phyloP scores from a whole-genome alignment of 2,113 vertebrate genomes.

The Fregetta grallaria region DNA sequence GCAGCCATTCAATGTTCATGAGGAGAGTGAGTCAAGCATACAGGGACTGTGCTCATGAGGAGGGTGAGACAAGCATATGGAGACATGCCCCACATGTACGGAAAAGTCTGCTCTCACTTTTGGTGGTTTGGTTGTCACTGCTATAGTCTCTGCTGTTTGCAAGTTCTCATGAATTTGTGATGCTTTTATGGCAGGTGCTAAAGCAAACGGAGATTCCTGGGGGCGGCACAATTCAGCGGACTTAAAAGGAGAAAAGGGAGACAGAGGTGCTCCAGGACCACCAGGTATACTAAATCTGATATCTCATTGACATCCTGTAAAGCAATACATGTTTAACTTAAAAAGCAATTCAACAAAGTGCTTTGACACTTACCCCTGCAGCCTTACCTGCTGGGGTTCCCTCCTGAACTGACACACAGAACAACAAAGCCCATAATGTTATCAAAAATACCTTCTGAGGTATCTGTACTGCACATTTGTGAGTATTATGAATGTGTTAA shows the following conservation, averaged over 20 bases:
- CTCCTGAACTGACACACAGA: background rate
- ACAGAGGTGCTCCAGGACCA: slow-evolving; percentile 81
- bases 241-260: slow-evolving; percentile 90
- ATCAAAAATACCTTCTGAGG: background rate
- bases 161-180: background rate
- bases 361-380: background rate
- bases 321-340: background rate
- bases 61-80: background rate
- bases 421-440: background rate
- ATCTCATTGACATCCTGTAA: background rate
- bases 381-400: background rate
- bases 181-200: slow-evolving; percentile 60
- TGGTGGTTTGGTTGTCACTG: background rate
- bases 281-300: slow-evolving; percentile 69
- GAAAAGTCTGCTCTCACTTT: background rate
- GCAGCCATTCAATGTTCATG: background rate
- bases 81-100: background rate
- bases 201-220: slow-evolving; percentile 72
- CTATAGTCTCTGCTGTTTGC: background rate
- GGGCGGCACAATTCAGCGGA: background rate
- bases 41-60: too few relatives aligned
- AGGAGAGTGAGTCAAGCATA: background rate
- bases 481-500: background rate
- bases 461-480: background rate
- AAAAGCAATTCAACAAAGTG: background rate